Percentiles rank a stretch among this genome's conserved stretches.
Evolutionary conservation across 1,140 invertebrate genomes (phyloP).

Genomic region (Himalopsyche phryganea): DNA sequence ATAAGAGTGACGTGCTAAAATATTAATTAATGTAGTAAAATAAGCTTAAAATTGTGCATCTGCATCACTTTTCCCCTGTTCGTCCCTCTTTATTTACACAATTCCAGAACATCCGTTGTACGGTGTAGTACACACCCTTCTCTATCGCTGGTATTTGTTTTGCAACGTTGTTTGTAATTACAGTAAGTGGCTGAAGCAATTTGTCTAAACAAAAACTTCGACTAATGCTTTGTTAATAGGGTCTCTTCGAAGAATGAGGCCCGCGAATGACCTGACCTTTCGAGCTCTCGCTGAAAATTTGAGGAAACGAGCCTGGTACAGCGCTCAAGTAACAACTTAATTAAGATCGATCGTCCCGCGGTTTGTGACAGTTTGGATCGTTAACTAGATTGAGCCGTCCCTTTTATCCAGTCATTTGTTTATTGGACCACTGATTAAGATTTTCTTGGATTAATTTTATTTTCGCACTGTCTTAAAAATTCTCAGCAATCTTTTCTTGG

Average conservation of each 20-base stretch:
- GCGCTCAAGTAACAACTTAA: constrained; percentile 3
- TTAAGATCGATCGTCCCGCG: constrained; percentile 18
- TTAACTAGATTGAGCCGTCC: too few relatives aligned
- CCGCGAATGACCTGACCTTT: constrained; percentile 2
- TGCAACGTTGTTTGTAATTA: constrained; percentile 17
- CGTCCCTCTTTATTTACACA: constrained; percentile 7
- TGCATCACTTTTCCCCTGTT: constrained; percentile 1
- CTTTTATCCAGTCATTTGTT: too few relatives aligned
- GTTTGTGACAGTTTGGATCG: constrained; percentile 1
- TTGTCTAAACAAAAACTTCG: constrained; percentile 26
- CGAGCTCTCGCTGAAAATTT: not conserved
- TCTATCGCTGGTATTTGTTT: constrained; percentile 16
- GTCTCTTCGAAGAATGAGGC: not conserved
- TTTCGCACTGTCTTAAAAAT: too few relatives aligned
- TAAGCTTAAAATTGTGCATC: not conserved
- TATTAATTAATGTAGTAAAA: not conserved
- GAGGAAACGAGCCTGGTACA: too few relatives aligned
- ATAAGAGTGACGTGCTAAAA: too few relatives aligned
- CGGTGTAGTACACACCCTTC: not conserved
- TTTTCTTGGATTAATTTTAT: too few relatives aligned
- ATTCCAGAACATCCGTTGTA: constrained; percentile 13
- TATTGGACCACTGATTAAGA: too few relatives aligned
- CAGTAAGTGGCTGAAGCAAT: constrained; percentile 19
- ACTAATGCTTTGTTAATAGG: constrained; percentile 16
- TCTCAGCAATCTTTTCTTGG: too few relatives aligned